A percentile compares a stretch with the other conserved stretches of the same genome.
Evolutionary conservation across 2,797 vertebrate species (phyloP).

Genomic region (Siniperca undulata): DNA sequence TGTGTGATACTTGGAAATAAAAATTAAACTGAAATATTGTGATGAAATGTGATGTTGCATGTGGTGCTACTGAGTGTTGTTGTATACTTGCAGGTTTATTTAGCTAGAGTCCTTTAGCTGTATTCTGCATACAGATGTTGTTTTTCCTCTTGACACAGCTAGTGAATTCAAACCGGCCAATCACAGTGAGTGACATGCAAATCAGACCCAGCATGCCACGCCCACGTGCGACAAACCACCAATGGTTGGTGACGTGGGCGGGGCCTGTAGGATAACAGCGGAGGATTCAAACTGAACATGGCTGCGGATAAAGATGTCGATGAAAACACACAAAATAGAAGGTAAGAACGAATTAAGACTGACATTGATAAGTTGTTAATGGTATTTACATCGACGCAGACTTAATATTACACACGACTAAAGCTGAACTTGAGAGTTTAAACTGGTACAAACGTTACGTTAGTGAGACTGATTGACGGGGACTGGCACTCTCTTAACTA

Average conservation of each 20-base stretch:
- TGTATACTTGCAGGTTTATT: not conserved
- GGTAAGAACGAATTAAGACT: conserved; percentile 64
- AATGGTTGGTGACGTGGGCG: conserved; percentile 68
- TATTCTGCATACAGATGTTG: conserved; percentile 5
- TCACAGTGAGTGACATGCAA: conserved; percentile 51
- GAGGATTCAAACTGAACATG: conserved; percentile 87
- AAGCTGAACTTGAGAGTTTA: accelerated
- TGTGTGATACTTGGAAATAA: not conserved
- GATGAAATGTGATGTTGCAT: not conserved
- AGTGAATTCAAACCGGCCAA: conserved; percentile 83
- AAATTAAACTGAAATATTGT: not conserved
- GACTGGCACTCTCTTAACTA: conserved; percentile 9
- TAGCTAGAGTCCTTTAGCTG: not conserved
- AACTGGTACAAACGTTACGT: not conserved
- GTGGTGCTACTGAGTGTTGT: too few relatives aligned
- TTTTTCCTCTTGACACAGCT: conserved; percentile 8
- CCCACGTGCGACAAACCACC: conserved; percentile 49
- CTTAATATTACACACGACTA: accelerated
- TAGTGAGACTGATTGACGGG: not conserved
- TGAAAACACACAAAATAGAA: conserved; percentile 78
- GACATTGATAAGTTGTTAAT: accelerated
- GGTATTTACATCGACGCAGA: accelerated
- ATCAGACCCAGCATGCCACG: accelerated
- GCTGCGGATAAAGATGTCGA: conserved; percentile 80
- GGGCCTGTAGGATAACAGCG: conserved; percentile 62